Evolutionary conservation across 2,797 vertebrate genomes (phyloP), one percentile per base, ranked within the genome.

Genomic region (Glyptemys insculpta): DNA sequence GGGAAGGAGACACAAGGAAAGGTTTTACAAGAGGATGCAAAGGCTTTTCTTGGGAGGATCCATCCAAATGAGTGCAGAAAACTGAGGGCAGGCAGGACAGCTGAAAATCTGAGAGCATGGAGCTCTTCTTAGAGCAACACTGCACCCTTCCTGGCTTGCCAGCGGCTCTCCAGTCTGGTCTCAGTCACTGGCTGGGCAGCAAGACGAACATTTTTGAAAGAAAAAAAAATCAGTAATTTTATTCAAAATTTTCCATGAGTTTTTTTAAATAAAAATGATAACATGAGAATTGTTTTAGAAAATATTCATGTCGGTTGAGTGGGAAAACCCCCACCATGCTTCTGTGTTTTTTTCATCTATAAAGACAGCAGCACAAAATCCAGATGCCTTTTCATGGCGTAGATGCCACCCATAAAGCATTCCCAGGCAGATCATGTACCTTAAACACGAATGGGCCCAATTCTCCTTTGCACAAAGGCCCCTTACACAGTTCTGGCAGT

Each of bases 11-110:
- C 85, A 84, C 90, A 92, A 88, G 83, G 80, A 53, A 87, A 85
- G 91, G 18, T 82, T 93, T n/a, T 91, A 68, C 52, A 87, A 86
- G 88, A 82, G 82, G 49, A 87, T 93, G 91, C 86, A 87, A 82
- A 95, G 83, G n/a, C 74, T 19, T 21, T 59, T 90, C 78, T 86
- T 59, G 54, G 57, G 37, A 49, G 81, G 44, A 34, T 47, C 44
- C 21, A 76, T 53, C 37, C 52, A 44, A 81, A 49, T 72, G 56
- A 50, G 87, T 44, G 23, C 85, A 52, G 65, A 62, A 49, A 78
- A 49, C 12, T 0, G 5, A 49, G 14, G 74, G 44, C 12, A 18
- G 44, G 44, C 23, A 31, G 44, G 14, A 49, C 44, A 68, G 5
- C 41, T 47, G 44, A 76, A 8, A 49, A 87, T 79, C 12, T 0